Conservation (phyloP, 2,113 vertebrate genomes). For the Pristiophorus japonicus region DNA sequence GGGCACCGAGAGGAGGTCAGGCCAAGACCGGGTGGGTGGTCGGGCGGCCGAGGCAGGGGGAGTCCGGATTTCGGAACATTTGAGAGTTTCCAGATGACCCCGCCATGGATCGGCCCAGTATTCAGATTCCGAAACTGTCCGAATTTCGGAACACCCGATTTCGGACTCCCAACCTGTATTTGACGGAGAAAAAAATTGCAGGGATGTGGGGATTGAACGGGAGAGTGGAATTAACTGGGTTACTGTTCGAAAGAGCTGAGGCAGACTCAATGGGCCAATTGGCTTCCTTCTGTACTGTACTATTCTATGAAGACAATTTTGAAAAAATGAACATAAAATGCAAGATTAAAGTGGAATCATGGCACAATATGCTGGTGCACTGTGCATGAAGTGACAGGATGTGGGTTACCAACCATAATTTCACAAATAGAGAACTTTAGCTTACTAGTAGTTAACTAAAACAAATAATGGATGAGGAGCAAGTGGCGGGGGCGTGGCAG, state of each 20-base stretch:
- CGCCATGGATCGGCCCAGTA: no score
- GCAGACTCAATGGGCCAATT: background rate
- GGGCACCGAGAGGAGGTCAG: no score
- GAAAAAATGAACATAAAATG: background rate
- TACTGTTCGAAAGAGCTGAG: background rate
- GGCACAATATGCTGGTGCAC: background rate
- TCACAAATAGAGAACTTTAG: background rate
- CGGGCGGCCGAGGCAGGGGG: no score
- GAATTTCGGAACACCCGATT: no score
- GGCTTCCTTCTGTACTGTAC: background rate
- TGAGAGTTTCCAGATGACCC: no score
- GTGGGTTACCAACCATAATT: background rate
- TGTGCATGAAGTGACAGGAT: background rate
- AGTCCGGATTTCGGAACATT: no score
- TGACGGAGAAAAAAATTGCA: background rate
- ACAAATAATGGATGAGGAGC: no score
- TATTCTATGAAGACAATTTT: background rate
- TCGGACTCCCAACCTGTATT: no score
- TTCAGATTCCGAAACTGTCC: no score
- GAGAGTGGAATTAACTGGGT: background rate
- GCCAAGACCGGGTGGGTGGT: no score
- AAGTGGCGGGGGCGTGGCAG: background rate
- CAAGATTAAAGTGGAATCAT: background rate
- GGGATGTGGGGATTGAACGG: background rate
- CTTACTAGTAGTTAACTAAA: conserved; percentile 8